These are phyloP conservation scores for Steinernema hermaphroditum DNA, from an alignment of 2,888 invertebrate species.

Conservation along the genomic window DNA sequence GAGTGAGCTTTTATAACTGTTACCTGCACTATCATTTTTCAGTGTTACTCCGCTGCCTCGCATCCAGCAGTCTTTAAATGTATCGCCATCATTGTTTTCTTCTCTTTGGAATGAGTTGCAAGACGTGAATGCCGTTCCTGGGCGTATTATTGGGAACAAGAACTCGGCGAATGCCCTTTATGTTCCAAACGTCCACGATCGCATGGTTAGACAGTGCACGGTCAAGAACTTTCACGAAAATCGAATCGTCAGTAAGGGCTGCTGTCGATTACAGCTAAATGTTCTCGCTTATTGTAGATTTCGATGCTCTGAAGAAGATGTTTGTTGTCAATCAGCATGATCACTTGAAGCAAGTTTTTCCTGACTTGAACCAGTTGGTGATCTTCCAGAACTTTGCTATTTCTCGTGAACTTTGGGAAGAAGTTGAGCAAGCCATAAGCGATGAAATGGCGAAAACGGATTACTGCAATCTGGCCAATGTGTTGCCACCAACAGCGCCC, in stretches of 20 bases:
- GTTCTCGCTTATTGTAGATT: conserved; percentile 72
- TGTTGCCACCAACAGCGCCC: neutral
- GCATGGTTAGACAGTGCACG: conserved; percentile 81
- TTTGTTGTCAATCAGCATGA: conserved; percentile 85
- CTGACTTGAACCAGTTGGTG: conserved; percentile 66
- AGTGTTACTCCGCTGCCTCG: conserved; percentile 51
- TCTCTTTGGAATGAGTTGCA: conserved; percentile 72
- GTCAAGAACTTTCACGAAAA: conserved; percentile 88
- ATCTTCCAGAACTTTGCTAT: conserved; percentile 1
- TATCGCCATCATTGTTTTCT: conserved; percentile 57
- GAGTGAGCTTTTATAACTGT: conserved; percentile 42
- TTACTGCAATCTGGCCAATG: neutral
- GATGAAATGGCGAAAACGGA: neutral
- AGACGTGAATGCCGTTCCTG: conserved; percentile 69
- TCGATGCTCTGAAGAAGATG: conserved; percentile 82
- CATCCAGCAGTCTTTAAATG: conserved; percentile 47
- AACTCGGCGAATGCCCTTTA: conserved; percentile 72
- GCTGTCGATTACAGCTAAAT: conserved; percentile 27
- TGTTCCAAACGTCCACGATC: conserved; percentile 74
- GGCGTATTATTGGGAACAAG: conserved; percentile 73
- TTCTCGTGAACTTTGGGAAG: conserved; percentile 9
- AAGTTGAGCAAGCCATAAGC: neutral
- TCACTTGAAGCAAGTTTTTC: conserved; percentile 80
- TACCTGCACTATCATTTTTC: conserved; percentile 31
- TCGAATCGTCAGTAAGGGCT: conserved; percentile 81